Evolutionary conservation across 2,797 vertebrate genomes (phyloP).

Genomic region (Gouania willdenowi): DNA sequence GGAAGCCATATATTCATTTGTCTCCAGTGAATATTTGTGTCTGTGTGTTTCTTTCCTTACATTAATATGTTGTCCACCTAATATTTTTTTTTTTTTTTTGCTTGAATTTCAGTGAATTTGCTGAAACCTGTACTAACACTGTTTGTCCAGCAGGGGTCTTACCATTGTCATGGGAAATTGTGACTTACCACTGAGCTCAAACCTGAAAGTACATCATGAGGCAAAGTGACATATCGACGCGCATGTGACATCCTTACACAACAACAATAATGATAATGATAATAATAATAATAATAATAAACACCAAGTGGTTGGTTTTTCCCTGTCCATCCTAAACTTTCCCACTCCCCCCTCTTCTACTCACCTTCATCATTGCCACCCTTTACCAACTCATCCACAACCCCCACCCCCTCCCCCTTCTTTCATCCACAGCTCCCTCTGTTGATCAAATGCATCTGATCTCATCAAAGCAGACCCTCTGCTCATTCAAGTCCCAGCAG

Average conservation of each 20-base stretch:
- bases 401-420: conserved; percentile 2
- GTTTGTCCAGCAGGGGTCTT: conserved; percentile 73
- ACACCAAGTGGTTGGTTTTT: too few relatives aligned
- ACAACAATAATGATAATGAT: too few relatives aligned
- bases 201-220: background rate
- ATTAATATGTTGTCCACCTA: too few relatives aligned
- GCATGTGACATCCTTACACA: too few relatives aligned
- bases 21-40: conserved; percentile 7
- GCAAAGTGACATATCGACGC: too few relatives aligned
- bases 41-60: background rate
- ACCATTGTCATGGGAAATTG: conserved; percentile 59
- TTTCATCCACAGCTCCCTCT: conserved; percentile 69
- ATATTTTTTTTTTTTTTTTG: background rate
- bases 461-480: conserved; percentile 73
- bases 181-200: too few relatives aligned
- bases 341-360: conserved; percentile 1
- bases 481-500: conserved; percentile 69
- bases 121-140: conserved; percentile 48
- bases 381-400: conserved; percentile 27
- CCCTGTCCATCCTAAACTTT: too few relatives aligned
- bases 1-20: too few relatives aligned
- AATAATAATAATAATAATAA: too few relatives aligned
- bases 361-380: conserved; percentile 13
- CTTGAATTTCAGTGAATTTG: too few relatives aligned
- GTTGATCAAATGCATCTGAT: conserved; percentile 74